A percentile compares a stretch with the other conserved stretches of the same genome.
Evolutionary conservation across 2,797 vertebrate species (phyloP).

Genomic region (Lateolabrax maculatus): DNA sequence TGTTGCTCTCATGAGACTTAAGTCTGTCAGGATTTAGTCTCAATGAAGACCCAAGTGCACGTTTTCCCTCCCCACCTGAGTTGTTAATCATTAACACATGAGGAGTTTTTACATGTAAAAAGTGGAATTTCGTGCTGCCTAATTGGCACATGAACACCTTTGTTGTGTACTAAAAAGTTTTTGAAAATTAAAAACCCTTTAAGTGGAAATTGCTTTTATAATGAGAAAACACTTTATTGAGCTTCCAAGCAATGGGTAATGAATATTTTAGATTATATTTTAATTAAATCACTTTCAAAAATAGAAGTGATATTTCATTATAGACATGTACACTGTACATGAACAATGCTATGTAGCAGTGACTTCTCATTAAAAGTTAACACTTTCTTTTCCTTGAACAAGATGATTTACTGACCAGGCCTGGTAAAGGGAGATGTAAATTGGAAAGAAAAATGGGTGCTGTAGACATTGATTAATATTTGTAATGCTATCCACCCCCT

Average conservation of each 20-base stretch:
- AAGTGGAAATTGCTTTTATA: conserved; percentile 61
- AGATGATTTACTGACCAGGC: conserved; percentile 91
- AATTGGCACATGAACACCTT: conserved; percentile 84
- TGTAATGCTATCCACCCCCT: conserved; percentile 89
- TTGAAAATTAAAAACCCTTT: conserved; percentile 84
- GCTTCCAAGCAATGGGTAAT: conserved; percentile 87
- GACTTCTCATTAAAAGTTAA: conserved; percentile 88
- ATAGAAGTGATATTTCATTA: conserved; percentile 90
- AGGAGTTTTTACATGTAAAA: conserved; percentile 84
- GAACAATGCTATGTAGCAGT: conserved; percentile 66
- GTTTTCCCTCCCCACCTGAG: conserved; percentile 29
- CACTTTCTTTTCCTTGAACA: conserved; percentile 81
- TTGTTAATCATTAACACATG: conserved; percentile 56
- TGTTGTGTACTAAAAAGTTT: conserved; percentile 76
- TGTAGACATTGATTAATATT: conserved; percentile 98
- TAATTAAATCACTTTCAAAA: conserved; percentile 90
- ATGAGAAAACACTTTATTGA: conserved; percentile 86
- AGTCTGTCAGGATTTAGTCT: conserved; percentile 33
- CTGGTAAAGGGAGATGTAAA: conserved; percentile 90
- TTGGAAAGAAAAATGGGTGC: conserved; percentile 92
- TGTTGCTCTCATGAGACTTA: too few relatives aligned
- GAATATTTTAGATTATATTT: conserved; percentile 93
- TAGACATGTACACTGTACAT: conserved; percentile 82
- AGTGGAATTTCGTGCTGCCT: conserved; percentile 74
- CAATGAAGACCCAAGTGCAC: conserved; percentile 12